These are phyloP conservation scores for Coremacera marginata DNA, from an alignment of 2,888 invertebrate genomes.

Conservation along the genomic window DNA sequence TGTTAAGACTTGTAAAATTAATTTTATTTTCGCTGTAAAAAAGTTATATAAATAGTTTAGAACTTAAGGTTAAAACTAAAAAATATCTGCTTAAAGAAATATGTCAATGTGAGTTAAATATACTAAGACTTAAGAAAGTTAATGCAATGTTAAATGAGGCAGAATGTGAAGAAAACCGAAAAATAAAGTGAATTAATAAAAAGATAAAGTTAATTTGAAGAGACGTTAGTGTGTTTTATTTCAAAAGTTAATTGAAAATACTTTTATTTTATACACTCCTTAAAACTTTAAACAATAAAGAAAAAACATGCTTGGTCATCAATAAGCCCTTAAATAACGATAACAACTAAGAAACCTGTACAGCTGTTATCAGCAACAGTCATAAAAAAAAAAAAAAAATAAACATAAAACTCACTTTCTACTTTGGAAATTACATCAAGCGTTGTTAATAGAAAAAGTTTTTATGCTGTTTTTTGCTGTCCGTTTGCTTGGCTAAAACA, in stretches of 20 bases:
- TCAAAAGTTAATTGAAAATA: background rate
- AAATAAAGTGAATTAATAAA: background rate
- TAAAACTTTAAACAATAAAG: no score
- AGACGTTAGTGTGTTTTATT: background rate
- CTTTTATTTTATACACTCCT: no score
- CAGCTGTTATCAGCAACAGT: no score
- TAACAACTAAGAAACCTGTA: no score
- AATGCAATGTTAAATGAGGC: background rate
- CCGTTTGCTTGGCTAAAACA: background rate
- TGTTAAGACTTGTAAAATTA: conserved; percentile 5
- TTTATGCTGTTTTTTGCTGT: background rate
- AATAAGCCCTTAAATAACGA: no score
- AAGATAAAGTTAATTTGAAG: background rate
- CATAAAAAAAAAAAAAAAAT: no score
- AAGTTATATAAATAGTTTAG: no score
- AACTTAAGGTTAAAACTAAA: no score
- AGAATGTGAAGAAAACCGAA: background rate
- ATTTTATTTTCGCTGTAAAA: background rate
- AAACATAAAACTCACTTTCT: no score
- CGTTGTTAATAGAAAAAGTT: conserved; percentile 9
- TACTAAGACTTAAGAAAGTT: background rate
- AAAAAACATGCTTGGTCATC: no score
- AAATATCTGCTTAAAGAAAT: background rate
- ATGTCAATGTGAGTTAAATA: background rate
- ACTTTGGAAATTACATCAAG: background rate